Base-by-base conservation (phyloP, 2,888 invertebrate species). In the Athalia cordata region DNA sequence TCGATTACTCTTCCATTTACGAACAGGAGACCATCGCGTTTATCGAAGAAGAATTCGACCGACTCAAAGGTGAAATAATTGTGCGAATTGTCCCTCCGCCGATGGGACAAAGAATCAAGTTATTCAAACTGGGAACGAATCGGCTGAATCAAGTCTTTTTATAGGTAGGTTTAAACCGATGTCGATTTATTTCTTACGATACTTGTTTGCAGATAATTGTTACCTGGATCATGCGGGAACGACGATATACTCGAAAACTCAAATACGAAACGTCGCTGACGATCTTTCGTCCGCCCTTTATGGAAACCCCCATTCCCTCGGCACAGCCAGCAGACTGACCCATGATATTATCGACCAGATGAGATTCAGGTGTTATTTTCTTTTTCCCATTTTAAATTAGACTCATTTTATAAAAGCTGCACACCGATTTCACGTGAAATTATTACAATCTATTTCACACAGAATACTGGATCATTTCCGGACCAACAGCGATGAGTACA, bases 161-260 rank as follows among this genome's bases (percentile, higher is more conserved):
- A 59, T 0, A 8, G 57, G 62, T 77, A 29, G 29, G 29, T 65
- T 29, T 29, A 1, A 29, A 1, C 29, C 4, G 45, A 59, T 61
- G 45, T 75, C 11, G 50, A 70, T 13, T 29, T 57, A 78, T 50
- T 52, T 43, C 43, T n/a, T 76, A 4, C 9, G 45, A n/a, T 11
- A 59, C 8, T 67, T 50, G 55, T 55, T 90, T 88, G 80, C 90
- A 95, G 96, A 92, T 79, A 93, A 93, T 85, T 94, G 93, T 85
- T 98, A 98, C 89, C 91, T 98, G 86, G 98, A 98, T 89, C 96
- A 98, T 93, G 96, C 96, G 59, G 98, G 97, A 7, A 93, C 97
- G 9, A 94, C 96, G 6, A 90, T 98, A 72, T 98, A 97, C 88
- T 94, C 96, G 5, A 93, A 95, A 87, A 92, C 92, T 82, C 95